These are phyloP conservation scores for Sceliomorpha sp. DNA, from an alignment of 2,888 invertebrate genomes.

Conservation along the genomic window DNA sequence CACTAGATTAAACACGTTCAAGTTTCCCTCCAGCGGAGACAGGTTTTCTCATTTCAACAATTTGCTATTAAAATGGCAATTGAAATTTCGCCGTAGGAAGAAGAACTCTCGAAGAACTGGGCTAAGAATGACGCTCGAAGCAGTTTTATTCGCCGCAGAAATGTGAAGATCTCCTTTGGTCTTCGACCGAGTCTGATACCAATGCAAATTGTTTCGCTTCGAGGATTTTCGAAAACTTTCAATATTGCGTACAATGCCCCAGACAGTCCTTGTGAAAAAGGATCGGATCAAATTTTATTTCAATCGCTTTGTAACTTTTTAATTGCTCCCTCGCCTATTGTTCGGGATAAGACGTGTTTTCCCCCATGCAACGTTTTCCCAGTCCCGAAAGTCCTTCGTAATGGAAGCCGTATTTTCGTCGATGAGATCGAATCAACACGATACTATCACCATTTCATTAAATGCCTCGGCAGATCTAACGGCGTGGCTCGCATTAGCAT, in stretches of 20 bases:
- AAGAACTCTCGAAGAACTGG: constrained; percentile 41
- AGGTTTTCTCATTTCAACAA: constrained; percentile 34
- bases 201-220: constrained; percentile 47
- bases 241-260: constrained; percentile 34
- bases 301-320: too few relatives aligned
- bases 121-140: constrained; percentile 40
- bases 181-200: constrained; percentile 35
- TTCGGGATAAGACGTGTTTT: too few relatives aligned
- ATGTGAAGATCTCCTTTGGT: constrained; percentile 31
- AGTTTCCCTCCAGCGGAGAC: constrained; percentile 18
- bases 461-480: constrained; percentile 15
- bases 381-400: too few relatives aligned
- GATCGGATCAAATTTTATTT: too few relatives aligned
- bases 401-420: neutral
- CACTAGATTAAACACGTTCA: constrained; percentile 39
- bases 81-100: constrained; percentile 39
- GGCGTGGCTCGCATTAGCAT: constrained; percentile 20
- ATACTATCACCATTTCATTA: constrained; percentile 11
- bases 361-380: too few relatives aligned
- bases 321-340: too few relatives aligned
- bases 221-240: constrained; percentile 32
- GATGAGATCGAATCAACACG: neutral
- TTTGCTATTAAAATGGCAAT: constrained; percentile 47
- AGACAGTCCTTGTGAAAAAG: constrained; percentile 8
- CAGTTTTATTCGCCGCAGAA: constrained; percentile 38